phyloP scores from a whole-genome alignment of 2,888 invertebrate genomes.

The Mycogona germanica region DNA sequence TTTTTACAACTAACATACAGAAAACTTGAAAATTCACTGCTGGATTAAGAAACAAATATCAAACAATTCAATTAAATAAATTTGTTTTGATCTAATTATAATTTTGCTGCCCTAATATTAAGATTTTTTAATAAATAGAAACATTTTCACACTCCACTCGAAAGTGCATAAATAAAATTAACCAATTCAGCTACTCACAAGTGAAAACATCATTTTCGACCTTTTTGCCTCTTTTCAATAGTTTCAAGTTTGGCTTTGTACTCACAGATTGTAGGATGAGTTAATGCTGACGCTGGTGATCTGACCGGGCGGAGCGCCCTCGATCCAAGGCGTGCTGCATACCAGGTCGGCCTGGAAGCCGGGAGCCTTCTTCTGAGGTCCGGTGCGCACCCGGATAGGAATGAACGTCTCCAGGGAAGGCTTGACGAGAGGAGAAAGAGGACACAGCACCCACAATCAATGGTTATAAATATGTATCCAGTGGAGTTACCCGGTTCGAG shows the following conservation, averaged over 20 bases:
- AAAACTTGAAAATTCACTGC: too few relatives aligned
- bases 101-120: too few relatives aligned
- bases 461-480: too few relatives aligned
- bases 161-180: conserved; percentile 12
- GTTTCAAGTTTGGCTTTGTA: conserved; percentile 29
- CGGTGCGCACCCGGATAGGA: conserved; percentile 54
- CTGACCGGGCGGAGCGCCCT: conserved; percentile 65
- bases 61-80: too few relatives aligned
- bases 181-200: too few relatives aligned
- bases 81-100: too few relatives aligned
- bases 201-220: too few relatives aligned
- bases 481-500: not conserved
- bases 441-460: not conserved
- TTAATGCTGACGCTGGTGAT: conserved; percentile 85
- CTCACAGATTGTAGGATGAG: conserved; percentile 95
- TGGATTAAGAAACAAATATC: too few relatives aligned
- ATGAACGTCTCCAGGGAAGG: conserved; percentile 32
- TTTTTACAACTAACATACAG: too few relatives aligned
- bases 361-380: conserved; percentile 71
- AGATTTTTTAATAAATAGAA: too few relatives aligned
- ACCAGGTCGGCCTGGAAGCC: conserved; percentile 96
- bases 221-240: not conserved
- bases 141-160: too few relatives aligned
- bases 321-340: conserved; percentile 74
- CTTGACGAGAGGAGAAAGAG: conserved; percentile 18